Evolutionary conservation across 1,140 invertebrate genomes (phyloP).

Genomic region (Macrobrachium nipponense): DNA sequence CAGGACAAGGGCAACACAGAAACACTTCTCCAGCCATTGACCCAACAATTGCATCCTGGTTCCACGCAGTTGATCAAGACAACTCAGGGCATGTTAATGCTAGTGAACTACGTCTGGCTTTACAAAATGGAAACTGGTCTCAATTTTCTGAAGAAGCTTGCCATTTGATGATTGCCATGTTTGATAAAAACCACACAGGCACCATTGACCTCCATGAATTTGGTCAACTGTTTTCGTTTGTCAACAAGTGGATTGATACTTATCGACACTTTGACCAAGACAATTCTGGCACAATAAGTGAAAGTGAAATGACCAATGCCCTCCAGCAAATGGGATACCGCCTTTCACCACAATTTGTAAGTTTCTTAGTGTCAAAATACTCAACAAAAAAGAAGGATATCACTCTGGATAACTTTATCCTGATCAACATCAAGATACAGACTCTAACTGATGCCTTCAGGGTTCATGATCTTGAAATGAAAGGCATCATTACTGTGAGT

Average conservation of each 20-base stretch:
- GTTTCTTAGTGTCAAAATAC: constrained; percentile 78
- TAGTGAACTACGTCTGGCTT: constrained; percentile 81
- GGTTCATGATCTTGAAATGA: constrained; percentile 78
- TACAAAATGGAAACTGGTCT: constrained; percentile 88
- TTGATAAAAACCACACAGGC: constrained; percentile 86
- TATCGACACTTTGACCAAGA: constrained; percentile 87
- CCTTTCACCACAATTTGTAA: constrained; percentile 82
- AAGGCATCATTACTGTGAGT: constrained; percentile 80
- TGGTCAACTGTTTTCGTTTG: constrained; percentile 86
- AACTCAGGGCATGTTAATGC: constrained; percentile 84
- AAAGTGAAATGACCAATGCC: constrained; percentile 82
- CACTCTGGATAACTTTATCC: constrained; percentile 89
- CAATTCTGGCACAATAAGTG: constrained; percentile 85
- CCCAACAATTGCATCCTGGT: constrained; percentile 48
- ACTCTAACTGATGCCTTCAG: constrained; percentile 87
- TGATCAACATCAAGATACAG: constrained; percentile 87
- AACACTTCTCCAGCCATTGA: neutral
- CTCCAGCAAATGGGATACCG: constrained; percentile 90
- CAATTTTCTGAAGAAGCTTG: constrained; percentile 87
- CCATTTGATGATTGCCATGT: constrained; percentile 93
- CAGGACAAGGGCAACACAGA: neutral
- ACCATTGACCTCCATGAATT: constrained; percentile 88
- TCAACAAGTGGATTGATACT: constrained; percentile 86
- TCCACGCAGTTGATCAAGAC: constrained; percentile 60
- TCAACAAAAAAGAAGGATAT: constrained; percentile 72